Conservation (phyloP, 2,888 invertebrate genomes). For the Spisula subtruncata region DNA sequence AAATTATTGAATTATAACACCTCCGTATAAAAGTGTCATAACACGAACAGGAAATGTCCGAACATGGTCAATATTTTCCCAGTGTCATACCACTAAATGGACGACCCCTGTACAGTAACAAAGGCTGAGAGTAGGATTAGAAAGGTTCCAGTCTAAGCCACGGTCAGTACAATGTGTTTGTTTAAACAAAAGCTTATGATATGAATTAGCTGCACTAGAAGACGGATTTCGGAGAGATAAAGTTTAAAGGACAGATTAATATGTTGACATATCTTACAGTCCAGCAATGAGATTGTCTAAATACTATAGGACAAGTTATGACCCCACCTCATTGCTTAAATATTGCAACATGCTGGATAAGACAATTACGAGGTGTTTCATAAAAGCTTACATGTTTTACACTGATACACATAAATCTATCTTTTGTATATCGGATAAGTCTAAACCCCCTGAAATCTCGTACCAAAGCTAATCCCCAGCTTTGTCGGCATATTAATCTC, state of each 20-base stretch:
- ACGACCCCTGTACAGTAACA: background rate
- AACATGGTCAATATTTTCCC: slow-evolving; percentile 2
- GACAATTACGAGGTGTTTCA: slow-evolving; percentile 25
- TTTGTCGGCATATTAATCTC: background rate
- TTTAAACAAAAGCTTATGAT: slow-evolving; percentile 57
- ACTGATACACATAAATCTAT: background rate
- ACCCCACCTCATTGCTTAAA: slow-evolving; percentile 18
- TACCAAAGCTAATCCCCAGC: background rate
- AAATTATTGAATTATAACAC: slow-evolving; percentile 47
- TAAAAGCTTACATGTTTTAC: background rate
- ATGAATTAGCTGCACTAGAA: slow-evolving; percentile 44
- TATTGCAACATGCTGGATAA: background rate
- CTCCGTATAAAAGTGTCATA: background rate
- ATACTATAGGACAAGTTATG: slow-evolving; percentile 32
- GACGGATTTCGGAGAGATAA: slow-evolving; percentile 50
- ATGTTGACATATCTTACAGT: slow-evolving; percentile 49
- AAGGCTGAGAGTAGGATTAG: slow-evolving; percentile 36
- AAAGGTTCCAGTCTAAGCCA: slow-evolving; percentile 24
- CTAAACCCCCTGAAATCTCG: background rate
- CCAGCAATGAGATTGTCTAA: slow-evolving; percentile 27
- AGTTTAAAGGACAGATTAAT: slow-evolving; percentile 56
- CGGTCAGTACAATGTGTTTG: slow-evolving; percentile 50
- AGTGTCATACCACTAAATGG: slow-evolving; percentile 13
- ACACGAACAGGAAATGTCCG: background rate
- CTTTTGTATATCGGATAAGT: background rate